A percentile compares a stretch with the other conserved stretches of the same genome.
phyloP scores from a whole-genome alignment of 92 coral and sea anemone genomes.

The Pocillopora meandrina region DNA sequence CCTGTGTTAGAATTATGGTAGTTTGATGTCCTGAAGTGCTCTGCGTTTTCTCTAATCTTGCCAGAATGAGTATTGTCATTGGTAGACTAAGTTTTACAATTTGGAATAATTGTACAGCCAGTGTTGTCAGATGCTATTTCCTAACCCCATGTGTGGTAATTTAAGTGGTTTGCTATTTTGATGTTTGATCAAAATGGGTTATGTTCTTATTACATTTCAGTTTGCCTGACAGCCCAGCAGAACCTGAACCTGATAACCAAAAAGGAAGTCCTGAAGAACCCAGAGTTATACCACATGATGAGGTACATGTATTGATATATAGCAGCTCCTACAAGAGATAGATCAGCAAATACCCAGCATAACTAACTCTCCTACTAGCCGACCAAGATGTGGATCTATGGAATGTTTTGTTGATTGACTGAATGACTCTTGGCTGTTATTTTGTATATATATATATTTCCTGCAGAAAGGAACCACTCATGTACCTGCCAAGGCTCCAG shows the following conservation, averaged over 20 bases:
- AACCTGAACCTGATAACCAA: constrained; percentile 87
- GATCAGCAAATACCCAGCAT: too few species aligned
- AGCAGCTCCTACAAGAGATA: background rate
- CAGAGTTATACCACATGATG: constrained; percentile 92
- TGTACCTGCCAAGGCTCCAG: constrained; percentile 67
- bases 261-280: constrained; percentile 80
- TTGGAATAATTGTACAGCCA: too few species aligned
- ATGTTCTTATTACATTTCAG: constrained; percentile 34
- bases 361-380: background rate
- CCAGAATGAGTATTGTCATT: too few species aligned
- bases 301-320: constrained; percentile 51
- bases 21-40: too few species aligned
- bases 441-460: background rate
- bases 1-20: too few species aligned
- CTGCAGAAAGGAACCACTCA: constrained; percentile 90
- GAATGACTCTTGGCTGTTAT: background rate
- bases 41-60: too few species aligned
- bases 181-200: background rate
- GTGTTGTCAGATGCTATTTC: background rate
- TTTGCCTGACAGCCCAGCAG: constrained; percentile 96
- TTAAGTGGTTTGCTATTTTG: background rate
- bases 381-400: background rate
- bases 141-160: background rate
- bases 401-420: background rate
- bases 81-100: too few species aligned